phyloP scores from a whole-genome alignment of 2,888 invertebrate species.

The Holacanthella duospinosa region DNA sequence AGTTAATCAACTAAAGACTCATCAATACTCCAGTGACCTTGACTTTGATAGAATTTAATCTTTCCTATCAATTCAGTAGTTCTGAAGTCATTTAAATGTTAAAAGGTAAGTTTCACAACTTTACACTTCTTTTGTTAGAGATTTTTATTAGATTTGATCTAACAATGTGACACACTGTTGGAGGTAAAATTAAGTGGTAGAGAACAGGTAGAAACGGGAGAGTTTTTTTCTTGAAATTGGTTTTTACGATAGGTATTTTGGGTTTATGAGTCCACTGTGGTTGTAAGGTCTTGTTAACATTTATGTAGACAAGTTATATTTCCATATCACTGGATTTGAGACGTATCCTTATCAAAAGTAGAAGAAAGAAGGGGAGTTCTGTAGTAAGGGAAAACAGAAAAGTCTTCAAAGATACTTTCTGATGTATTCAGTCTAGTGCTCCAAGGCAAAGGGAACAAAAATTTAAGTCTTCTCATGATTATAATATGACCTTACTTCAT shows the following conservation, averaged over 20 bases:
- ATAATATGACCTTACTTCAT: neutral
- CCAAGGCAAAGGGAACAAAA: neutral
- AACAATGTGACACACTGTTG: neutral
- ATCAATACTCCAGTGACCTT: too few species aligned
- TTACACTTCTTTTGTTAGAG: neutral
- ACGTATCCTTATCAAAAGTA: neutral
- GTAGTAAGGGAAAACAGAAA: neutral
- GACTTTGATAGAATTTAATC: too few species aligned
- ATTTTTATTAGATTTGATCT: neutral
- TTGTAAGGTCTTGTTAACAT: neutral
- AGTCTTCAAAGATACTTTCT: neutral
- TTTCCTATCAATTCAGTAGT: too few species aligned
- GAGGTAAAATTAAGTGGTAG: too few species aligned
- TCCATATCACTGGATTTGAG: conserved; percentile 3
- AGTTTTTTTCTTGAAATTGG: neutral
- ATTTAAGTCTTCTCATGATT: neutral
- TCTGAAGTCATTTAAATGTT: too few species aligned
- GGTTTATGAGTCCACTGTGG: neutral
- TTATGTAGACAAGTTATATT: neutral
- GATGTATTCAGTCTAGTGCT: neutral
- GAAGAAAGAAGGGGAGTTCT: neutral
- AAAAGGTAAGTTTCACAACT: too few species aligned
- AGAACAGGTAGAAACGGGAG: neutral
- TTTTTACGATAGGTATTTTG: neutral
- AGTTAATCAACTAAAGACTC: too few species aligned